These are phyloP conservation scores for Spinus pinus DNA, from an alignment of 2,797 vertebrate genomes.

Conservation along the genomic window DNA sequence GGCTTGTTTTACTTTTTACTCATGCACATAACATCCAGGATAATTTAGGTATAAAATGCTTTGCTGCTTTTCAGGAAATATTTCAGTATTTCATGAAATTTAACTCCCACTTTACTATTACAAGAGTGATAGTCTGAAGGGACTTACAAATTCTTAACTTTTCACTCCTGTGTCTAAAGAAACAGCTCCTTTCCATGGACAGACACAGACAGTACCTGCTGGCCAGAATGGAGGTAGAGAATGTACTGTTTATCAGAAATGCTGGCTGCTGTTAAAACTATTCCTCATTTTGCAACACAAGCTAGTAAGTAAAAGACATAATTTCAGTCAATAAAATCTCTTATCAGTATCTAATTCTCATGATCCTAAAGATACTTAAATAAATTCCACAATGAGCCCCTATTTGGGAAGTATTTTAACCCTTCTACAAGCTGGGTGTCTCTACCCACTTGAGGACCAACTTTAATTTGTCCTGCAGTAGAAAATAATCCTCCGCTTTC, in stretches of 20 bases:
- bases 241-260: not conserved
- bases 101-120: not conserved
- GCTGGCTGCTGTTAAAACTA: not conserved
- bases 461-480: not conserved
- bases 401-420: not conserved
- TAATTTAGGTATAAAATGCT: not conserved
- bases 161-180: not conserved
- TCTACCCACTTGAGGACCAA: not conserved
- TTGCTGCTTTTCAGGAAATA: not conserved
- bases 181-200: not conserved
- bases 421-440: not conserved
- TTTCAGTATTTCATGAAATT: not conserved
- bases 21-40: not conserved
- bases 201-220: not conserved
- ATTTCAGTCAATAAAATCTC: not conserved
- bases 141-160: not conserved
- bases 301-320: not conserved
- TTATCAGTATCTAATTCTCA: not conserved
- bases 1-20: not conserved
- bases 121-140: not conserved
- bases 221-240: not conserved
- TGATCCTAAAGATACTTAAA: not conserved
- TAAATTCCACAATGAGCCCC: not conserved
- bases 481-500: not conserved
- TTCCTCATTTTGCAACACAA: not conserved